phyloP scores from a whole-genome alignment of 2,888 invertebrate species.

The Caenorhabditis auriculariae region DNA sequence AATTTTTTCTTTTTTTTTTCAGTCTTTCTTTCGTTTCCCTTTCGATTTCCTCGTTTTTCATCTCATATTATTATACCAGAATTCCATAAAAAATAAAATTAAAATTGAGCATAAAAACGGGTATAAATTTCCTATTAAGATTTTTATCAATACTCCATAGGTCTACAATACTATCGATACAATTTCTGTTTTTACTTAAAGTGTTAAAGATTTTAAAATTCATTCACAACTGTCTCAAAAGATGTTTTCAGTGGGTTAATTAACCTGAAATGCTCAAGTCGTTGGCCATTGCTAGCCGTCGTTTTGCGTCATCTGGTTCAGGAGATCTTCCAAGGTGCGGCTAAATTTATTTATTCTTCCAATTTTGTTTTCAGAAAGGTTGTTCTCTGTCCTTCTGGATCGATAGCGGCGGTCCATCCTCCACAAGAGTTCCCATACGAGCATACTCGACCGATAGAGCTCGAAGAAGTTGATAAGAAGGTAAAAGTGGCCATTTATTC shows the following conservation, averaged over 20 bases:
- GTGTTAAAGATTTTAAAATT: too few relatives aligned
- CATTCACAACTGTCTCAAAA: too few relatives aligned
- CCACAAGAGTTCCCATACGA: slow-evolving; percentile 53
- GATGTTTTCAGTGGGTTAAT: too few relatives aligned
- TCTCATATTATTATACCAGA: neutral
- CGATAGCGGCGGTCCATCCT: slow-evolving; percentile 61
- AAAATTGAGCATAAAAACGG: too few relatives aligned
- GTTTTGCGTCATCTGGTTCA: slow-evolving; percentile 21
- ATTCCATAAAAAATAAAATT: neutral
- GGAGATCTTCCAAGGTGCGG: too few relatives aligned
- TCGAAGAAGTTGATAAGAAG: neutral
- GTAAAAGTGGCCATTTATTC: neutral
- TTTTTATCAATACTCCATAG: too few relatives aligned
- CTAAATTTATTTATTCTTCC: neutral
- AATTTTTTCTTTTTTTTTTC: neutral
- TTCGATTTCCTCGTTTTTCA: neutral
- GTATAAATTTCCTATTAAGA: too few relatives aligned
- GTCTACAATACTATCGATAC: too few relatives aligned
- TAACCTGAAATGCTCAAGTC: slow-evolving; percentile 22
- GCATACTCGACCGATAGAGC: slow-evolving; percentile 50
- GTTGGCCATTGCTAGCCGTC: slow-evolving; percentile 8
- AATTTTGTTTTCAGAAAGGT: slow-evolving; percentile 24
- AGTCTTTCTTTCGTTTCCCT: neutral
- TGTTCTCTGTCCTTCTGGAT: slow-evolving; percentile 51
- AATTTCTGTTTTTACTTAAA: too few relatives aligned